phyloP scores from a whole-genome alignment of 2,797 vertebrate species.

The Ceryle rudis region DNA sequence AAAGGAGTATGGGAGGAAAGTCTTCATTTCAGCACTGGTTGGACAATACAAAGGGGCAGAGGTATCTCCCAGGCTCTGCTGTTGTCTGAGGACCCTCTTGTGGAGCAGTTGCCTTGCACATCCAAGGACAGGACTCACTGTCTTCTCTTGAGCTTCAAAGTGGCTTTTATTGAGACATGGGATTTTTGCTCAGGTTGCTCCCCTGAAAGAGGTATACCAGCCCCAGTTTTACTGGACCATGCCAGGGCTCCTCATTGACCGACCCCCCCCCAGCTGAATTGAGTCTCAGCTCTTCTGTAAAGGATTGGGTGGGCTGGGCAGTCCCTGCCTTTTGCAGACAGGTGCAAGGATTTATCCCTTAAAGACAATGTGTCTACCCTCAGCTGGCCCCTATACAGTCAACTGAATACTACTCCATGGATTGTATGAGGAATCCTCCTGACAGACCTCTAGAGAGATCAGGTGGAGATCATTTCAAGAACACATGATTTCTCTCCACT shows the following conservation, averaged over 20 bases:
- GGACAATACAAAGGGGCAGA: background rate
- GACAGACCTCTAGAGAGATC: background rate
- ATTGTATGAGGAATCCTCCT: background rate
- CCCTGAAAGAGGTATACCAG: background rate
- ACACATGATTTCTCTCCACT: background rate
- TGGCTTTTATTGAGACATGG: background rate
- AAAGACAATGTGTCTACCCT: background rate
- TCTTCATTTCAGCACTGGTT: rapidly evolving
- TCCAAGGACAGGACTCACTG: background rate
- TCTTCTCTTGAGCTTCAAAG: background rate
- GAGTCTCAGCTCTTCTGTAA: background rate
- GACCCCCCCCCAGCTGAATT: background rate
- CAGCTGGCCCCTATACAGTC: background rate
- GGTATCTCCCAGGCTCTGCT: background rate
- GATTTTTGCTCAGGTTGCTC: background rate
- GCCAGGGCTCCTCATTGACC: background rate
- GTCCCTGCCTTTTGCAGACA: background rate
- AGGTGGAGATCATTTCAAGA: background rate
- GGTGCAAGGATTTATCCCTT: background rate
- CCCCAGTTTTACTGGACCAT: background rate
- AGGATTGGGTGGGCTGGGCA: too few relatives aligned
- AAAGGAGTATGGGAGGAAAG: rapidly evolving
- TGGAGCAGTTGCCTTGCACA: background rate
- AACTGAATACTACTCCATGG: background rate
- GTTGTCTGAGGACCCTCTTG: background rate